These are phyloP conservation scores for Aphaenogaster ashmeadi DNA, from an alignment of 1,140 invertebrate species.

Conservation along the genomic window DNA sequence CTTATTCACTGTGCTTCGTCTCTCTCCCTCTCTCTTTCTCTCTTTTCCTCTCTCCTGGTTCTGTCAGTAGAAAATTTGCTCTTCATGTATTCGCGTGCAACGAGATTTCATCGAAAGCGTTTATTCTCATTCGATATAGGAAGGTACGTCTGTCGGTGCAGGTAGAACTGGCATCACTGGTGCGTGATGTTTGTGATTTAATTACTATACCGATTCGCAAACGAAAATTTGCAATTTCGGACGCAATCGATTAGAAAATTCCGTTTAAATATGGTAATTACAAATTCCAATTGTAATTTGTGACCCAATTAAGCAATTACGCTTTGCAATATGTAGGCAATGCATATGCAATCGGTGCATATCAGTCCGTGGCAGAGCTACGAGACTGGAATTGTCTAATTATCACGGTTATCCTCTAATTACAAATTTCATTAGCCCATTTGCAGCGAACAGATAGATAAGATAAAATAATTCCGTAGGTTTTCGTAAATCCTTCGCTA, in stretches of 20 bases:
- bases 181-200: constrained; percentile 34
- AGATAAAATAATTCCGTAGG: neutral
- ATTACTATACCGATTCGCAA: constrained; percentile 31
- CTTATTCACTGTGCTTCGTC: constrained; percentile 20
- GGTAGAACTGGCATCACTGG: neutral
- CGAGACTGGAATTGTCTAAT: constrained; percentile 24
- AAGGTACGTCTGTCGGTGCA: neutral
- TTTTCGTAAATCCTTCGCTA: neutral
- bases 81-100: constrained; percentile 7
- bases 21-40: neutral
- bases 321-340: constrained; percentile 46
- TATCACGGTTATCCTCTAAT: constrained; percentile 31
- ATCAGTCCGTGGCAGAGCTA: neutral
- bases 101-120: constrained; percentile 34
- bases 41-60: neutral
- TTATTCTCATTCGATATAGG: constrained; percentile 12
- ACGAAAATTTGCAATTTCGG: constrained; percentile 34
- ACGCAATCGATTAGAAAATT: constrained; percentile 50
- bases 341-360: constrained; percentile 37
- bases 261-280: constrained; percentile 38
- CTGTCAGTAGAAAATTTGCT: constrained; percentile 27
- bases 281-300: constrained; percentile 46
- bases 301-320: constrained; percentile 51
- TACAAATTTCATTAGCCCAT: neutral
- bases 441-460: neutral